Base-by-base conservation (phyloP, 2,888 invertebrate species). In the Polydrusus cervinus region DNA sequence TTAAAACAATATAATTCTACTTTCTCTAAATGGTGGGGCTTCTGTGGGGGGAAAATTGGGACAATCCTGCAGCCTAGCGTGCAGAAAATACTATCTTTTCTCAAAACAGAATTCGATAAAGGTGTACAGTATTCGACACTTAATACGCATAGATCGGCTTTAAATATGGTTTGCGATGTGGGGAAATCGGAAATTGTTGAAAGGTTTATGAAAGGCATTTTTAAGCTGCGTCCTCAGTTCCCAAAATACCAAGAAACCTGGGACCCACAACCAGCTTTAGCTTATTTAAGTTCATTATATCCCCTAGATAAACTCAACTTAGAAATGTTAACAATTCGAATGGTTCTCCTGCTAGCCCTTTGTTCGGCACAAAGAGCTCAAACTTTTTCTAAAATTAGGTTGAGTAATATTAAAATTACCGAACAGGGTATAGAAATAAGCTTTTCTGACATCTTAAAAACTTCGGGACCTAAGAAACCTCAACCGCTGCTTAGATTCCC, bases 241-340 rank as follows among this genome's bases (percentile, higher is more conserved):
- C 76, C 76, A 34, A 68, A 70, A 70, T 76, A 76, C 43, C 14
- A 75, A 49, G 38, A 45, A 8, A 78, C 79, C 8, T 79, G 78
- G 79, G 79, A 79, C 40, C 74, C 79, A 8, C 51, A 66, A 30
- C 9, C 70, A 14, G 79, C 78, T 13, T 62, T 79, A 38, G 57
- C 66, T 55, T 65, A 70, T 49, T 38, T 78, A 40, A 11, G 10
- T 16, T 62, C 14, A 9, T 61, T 43, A 55, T 74, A 70, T 47
- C 81, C 80, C 3, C 78, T 76, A 64, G 74, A 77, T 18, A 38
- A 18, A 14, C 34, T 80, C 13, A n/a, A 30, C 34, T 40, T 79
- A 7, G 67, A 75, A 49, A 25, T 40, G 16, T 13, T 72, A 75
- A 7, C 71, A 13, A 18, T 40, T 64, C 45, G 65, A 65, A 10